Base-by-base conservation (phyloP, 2,888 invertebrate genomes). In the Chelonus formosanus region DNA sequence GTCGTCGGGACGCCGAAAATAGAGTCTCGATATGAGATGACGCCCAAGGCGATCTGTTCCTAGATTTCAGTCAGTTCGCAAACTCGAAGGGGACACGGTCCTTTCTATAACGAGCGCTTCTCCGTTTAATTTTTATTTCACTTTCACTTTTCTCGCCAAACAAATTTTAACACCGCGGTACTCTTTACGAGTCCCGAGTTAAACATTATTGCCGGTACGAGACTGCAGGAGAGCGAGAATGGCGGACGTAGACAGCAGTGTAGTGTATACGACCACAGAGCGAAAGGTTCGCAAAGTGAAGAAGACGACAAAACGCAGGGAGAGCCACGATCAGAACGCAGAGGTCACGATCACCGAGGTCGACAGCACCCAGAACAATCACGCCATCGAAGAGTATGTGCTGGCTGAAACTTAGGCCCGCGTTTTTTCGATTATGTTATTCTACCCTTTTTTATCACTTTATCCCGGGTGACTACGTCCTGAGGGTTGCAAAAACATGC, bases 211-310 rank as follows among this genome's bases (percentile, higher is more conserved):
- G 7, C 10, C 55, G 54, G 47, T 55, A 55, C 36, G 40, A 61
- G 52, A 40, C n/a, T 34, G 43, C 20, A 44, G 20, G 10, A 47
- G 35, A 59, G 56, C 43, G 48, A 70, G 20, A 86, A 95, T 95
- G 95, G 95, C 94, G 85, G 95, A 95, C 89, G 94, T 95, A 81
- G 95, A 95, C 86, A 20, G 20, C 20, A 92, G 93, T 88, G 92
- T 93, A 88, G 91, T 92, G 86, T 91, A 90, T 85, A 91, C 93
- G 84, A 90, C 92, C 84, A 93, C 93, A 81, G 92, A 90, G 85
- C 90, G 90, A 86, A 91, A 94, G 86, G 90, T 93, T 84, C 94
- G 94, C 86, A 95, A 95, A 88, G 92, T 94, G 87, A 95, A 95
- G 89, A 95, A 95, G 88, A 90, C 92, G 77, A 91, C 91, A 82